phyloP scores from a whole-genome alignment of 2,797 vertebrate species.

The Podarcis siculus region DNA sequence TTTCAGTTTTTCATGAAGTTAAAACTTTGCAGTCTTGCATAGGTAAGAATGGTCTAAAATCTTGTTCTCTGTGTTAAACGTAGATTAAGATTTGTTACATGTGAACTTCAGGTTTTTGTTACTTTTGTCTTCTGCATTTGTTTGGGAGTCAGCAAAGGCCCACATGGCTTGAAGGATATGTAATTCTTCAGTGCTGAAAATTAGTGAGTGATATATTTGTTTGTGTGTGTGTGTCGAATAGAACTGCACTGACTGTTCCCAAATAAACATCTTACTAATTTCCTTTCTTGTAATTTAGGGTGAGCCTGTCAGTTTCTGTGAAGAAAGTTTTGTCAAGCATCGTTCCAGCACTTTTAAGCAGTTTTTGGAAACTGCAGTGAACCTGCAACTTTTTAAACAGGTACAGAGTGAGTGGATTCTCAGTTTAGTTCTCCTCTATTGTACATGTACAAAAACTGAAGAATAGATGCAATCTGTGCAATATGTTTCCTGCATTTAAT shows the following conservation, averaged over 20 bases:
- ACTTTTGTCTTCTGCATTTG: rapidly evolving
- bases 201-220: background rate
- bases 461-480: background rate
- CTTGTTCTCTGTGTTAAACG: background rate
- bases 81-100: background rate
- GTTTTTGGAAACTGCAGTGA: constrained; percentile 94
- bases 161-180: background rate
- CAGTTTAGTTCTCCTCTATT: constrained; percentile 28
- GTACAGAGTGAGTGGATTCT: constrained; percentile 72
- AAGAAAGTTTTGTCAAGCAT: constrained; percentile 92
- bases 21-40: background rate
- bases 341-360: constrained; percentile 91
- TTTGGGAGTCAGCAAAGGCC: background rate
- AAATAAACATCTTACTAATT: constrained; percentile 9
- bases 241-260: background rate
- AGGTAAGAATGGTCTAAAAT: background rate
- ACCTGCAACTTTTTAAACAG: constrained; percentile 98
- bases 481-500: background rate
- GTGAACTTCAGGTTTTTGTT: background rate
- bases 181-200: background rate
- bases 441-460: background rate
- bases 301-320: constrained; percentile 93
- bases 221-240: background rate
- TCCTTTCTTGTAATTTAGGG: constrained; percentile 80
- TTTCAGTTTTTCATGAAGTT: background rate